Base-by-base conservation (phyloP, 1,140 invertebrate species). In the Laupala kohalensis region DNA sequence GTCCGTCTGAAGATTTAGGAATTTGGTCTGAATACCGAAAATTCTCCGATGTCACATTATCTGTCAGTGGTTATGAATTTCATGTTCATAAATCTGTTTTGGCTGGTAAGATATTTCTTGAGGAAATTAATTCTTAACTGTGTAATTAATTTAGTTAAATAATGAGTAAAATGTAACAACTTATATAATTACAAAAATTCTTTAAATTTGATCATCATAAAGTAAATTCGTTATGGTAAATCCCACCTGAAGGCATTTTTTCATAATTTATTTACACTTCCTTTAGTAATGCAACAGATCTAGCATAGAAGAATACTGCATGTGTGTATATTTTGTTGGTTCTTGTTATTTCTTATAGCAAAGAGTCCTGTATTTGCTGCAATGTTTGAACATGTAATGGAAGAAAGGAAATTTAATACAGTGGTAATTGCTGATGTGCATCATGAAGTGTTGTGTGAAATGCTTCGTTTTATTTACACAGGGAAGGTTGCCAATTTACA, bases 311-410 rank as follows among this genome's bases (percentile, higher is more conserved):
- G n/a, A n/a, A n/a, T n/a, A n/a, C n/a, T n/a, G n/a, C n/a, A n/a
- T n/a, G n/a, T n/a, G n/a, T n/a, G n/a, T n/a, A 53, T 53, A 53
- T 19, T 53, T 53, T 13, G 1, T 4, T 2, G 9, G 19, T 53
- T 53, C 19, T 13, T 53, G 19, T 53, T 53, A 19, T 76, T 75
- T 30, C 73, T 84, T 85, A 72, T 83, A 94, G 96, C 96, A 74
- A 88, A 96, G 76, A 97, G 95, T 86, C 94, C 95, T 75, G 92
- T 94, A 30, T 99, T 98, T 83, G 93, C 94, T 77, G 97, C 97
- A 67, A 99, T 99, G 97, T 99, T 99, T 83, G 95, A 98, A 81
- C 96, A 99, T 84, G 95, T 98, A 83, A 98, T 99, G 96, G 94
- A 98, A 80, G 97, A 99, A 80, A 86, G 92, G 74, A 95, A 96